Evolutionary conservation across 2,797 vertebrate genomes (phyloP).

Genomic region (Phrynocephalus forsythii): DNA sequence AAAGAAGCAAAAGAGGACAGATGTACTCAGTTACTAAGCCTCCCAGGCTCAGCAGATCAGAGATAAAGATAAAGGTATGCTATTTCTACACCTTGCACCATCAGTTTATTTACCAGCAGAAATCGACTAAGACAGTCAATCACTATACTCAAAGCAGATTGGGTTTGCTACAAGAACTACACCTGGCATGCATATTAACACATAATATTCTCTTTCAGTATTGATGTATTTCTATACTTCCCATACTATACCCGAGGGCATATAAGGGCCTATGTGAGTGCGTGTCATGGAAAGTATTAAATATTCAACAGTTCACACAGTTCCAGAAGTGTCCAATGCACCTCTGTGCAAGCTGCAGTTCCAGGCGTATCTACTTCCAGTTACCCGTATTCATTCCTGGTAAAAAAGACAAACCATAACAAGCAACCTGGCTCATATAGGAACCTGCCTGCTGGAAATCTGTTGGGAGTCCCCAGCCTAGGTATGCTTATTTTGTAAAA

Average conservation of each 20-base stretch:
- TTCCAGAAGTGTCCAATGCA: not conserved
- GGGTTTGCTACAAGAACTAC: not conserved
- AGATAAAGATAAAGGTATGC: conserved; percentile 6
- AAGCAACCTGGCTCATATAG: not conserved
- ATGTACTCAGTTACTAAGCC: not conserved
- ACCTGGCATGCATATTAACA: not conserved
- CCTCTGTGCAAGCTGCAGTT: not conserved
- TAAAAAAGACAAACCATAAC: not conserved
- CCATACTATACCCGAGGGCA: not conserved
- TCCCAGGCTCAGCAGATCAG: not conserved
- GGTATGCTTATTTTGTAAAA: too few relatives aligned
- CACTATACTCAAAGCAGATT: not conserved
- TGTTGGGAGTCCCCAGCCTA: too few relatives aligned
- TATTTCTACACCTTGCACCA: conserved; percentile 3
- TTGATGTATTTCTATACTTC: not conserved
- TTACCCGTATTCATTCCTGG: not conserved
- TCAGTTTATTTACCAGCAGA: not conserved
- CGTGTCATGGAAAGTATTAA: not conserved
- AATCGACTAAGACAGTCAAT: not conserved
- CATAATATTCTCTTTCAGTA: not conserved
- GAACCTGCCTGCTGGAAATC: not conserved
- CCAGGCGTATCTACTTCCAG: not conserved
- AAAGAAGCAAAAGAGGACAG: conserved; percentile 7
- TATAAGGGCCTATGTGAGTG: not conserved
- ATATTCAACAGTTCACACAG: not conserved